These are phyloP conservation scores for Speoplatyrhinus poulsoni DNA, from an alignment of 2,113 vertebrate genomes.

Conservation along the genomic window DNA sequence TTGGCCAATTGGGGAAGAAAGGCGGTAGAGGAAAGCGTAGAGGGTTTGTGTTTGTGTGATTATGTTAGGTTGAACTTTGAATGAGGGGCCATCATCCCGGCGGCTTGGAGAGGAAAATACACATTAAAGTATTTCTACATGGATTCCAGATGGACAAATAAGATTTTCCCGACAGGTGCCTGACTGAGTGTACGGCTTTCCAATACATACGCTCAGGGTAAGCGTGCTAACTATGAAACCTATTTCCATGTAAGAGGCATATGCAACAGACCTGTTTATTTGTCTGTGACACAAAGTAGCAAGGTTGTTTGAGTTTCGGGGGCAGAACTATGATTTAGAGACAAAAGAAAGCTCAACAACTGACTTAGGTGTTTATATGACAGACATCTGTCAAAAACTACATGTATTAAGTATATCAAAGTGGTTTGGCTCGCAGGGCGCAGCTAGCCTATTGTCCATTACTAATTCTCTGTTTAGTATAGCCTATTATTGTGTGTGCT, in stretches of 20 bases:
- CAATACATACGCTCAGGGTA: conserved; percentile 41
- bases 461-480: no score
- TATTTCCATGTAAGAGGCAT: conserved; percentile 23
- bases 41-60: conserved; percentile 36
- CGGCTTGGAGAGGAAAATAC: conserved; percentile 66
- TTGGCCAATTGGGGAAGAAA: conserved; percentile 58
- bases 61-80: conserved; percentile 75
- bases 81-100: conserved; percentile 76
- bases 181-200: conserved; percentile 10
- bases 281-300: conserved; percentile 79
- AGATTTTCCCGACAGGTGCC: conserved; percentile 28
- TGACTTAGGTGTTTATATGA: neutral
- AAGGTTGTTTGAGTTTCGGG: conserved; percentile 65
- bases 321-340: conserved; percentile 28
- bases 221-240: conserved; percentile 35
- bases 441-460: no score
- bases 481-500: conserved; percentile 12
- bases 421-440: conserved; percentile 14
- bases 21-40: conserved; percentile 33
- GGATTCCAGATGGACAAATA: conserved; percentile 35
- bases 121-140: conserved; percentile 55
- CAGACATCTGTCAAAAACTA: conserved; percentile 5
- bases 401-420: conserved; percentile 40
- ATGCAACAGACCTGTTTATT: conserved; percentile 73
- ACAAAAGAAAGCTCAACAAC: conserved; percentile 51